A percentile compares a stretch with the other conserved stretches of the same genome.
phyloP scores from a whole-genome alignment of 2,888 invertebrate species.

The Stratiomys singularior region DNA sequence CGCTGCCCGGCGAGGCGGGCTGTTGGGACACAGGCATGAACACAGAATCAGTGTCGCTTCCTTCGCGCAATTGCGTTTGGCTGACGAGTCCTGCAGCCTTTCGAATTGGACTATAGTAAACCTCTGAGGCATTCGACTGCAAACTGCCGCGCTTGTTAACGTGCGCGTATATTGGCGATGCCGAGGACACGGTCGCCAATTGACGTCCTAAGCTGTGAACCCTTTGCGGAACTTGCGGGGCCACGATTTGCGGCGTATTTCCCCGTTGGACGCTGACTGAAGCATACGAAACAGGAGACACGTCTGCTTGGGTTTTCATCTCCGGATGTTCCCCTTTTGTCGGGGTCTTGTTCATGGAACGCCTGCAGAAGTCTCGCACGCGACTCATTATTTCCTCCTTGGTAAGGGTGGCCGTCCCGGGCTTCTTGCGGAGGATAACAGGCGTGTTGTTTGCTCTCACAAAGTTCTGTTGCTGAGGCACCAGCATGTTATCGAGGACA shows the following conservation, averaged over 20 bases:
- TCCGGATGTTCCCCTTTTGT: conserved; percentile 53
- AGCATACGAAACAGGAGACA: conserved; percentile 63
- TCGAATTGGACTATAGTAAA: conserved; percentile 59
- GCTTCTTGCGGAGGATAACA: conserved; percentile 52
- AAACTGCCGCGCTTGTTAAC: conserved; percentile 62
- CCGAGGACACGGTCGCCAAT: not conserved
- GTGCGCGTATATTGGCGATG: conserved; percentile 62
- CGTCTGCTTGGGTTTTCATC: conserved; percentile 56
- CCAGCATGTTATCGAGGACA: conserved; percentile 60
- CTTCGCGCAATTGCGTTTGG: conserved; percentile 47
- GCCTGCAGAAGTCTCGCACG: conserved; percentile 64
- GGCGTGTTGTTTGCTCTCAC: conserved; percentile 53
- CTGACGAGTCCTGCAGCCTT: conserved; percentile 52
- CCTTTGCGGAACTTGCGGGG: conserved; percentile 62
- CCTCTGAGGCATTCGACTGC: conserved; percentile 61
- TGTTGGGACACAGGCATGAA: conserved; percentile 51
- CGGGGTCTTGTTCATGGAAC: conserved; percentile 62
- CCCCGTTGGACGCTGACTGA: conserved; percentile 59
- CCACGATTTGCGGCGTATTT: conserved; percentile 54
- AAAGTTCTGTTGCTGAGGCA: conserved; percentile 57
- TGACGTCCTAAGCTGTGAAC: conserved; percentile 59
- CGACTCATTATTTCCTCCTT: conserved; percentile 63
- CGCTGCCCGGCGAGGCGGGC: conserved; percentile 55
- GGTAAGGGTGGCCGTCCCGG: conserved; percentile 58
- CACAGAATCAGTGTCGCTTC: conserved; percentile 56